phyloP scores from a whole-genome alignment of 2,797 vertebrate genomes.

The Varecia variegata region DNA sequence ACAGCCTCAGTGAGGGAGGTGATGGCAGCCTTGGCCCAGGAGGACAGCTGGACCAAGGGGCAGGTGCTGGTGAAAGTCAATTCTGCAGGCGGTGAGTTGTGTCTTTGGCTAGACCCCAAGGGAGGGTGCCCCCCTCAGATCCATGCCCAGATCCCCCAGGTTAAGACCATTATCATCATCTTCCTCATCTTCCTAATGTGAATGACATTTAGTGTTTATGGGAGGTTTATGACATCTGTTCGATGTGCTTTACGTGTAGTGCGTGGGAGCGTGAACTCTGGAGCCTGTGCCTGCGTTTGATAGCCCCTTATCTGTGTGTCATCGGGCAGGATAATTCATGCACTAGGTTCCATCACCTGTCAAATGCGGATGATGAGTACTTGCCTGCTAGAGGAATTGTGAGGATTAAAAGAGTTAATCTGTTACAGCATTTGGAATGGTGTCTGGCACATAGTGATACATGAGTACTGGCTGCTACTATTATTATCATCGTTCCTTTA shows the following conservation, averaged over 20 bases:
- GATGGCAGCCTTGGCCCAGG: conserved; percentile 85
- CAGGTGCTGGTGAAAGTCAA: conserved; percentile 93
- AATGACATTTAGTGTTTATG: neutral
- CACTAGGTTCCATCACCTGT: neutral
- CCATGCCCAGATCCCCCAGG: neutral
- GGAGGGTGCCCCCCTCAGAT: neutral
- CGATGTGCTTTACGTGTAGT: neutral
- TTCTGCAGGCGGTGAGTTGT: conserved; percentile 91
- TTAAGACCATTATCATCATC: neutral
- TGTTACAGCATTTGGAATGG: neutral
- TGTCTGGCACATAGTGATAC: neutral
- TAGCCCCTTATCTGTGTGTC: neutral
- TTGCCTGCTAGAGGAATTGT: neutral
- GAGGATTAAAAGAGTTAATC: neutral
- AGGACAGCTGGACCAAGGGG: conserved; percentile 80
- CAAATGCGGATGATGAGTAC: neutral
- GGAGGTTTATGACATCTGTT: neutral
- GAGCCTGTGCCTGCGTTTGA: neutral
- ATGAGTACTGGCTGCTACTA: neutral
- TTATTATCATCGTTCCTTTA: neutral
- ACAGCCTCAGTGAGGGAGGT: conserved; percentile 90
- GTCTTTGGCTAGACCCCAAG: neutral
- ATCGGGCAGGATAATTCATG: neutral
- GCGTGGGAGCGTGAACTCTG: neutral
- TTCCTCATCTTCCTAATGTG: neutral